Percentiles rank a stretch among this genome's conserved stretches.
These are phyloP conservation scores for Sussaba pulchella DNA, from an alignment of 2,888 invertebrate genomes.

Conservation along the genomic window DNA sequence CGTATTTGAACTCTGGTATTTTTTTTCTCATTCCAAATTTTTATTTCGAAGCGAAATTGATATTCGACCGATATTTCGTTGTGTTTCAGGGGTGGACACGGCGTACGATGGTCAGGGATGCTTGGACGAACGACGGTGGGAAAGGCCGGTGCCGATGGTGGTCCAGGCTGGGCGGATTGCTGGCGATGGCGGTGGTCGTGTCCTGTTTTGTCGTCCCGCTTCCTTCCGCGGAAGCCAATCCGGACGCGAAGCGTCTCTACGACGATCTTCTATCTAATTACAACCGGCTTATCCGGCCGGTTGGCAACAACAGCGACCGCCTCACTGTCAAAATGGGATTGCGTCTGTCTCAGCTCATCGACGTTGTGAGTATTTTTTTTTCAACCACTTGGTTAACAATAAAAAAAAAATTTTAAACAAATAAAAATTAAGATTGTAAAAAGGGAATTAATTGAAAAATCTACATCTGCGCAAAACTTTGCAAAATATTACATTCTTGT, in stretches of 20 bases:
- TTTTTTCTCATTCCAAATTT: too few relatives aligned
- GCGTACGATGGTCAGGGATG: slow-evolving; percentile 92
- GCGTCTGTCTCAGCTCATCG: slow-evolving; percentile 94
- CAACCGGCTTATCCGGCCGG: slow-evolving; percentile 97
- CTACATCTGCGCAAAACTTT: too few relatives aligned
- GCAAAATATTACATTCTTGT: too few relatives aligned
- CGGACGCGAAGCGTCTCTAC: slow-evolving; percentile 97
- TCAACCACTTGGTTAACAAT: too few relatives aligned
- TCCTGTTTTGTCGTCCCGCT: slow-evolving; percentile 82
- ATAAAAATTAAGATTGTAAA: too few relatives aligned
- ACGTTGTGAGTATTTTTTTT: slow-evolving; percentile 91
- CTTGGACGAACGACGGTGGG: slow-evolving; percentile 83
- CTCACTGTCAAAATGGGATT: slow-evolving; percentile 98
- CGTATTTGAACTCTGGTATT: too few relatives aligned
- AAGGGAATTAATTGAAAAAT: too few relatives aligned
- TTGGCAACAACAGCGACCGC: slow-evolving; percentile 97
- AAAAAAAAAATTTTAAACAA: too few relatives aligned
- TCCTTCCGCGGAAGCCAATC: slow-evolving; percentile 91
- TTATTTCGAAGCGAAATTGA: neutral
- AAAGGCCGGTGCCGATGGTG: slow-evolving; percentile 82
- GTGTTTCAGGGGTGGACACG: slow-evolving; percentile 92
- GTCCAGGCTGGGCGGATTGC: slow-evolving; percentile 84
- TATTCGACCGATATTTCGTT: neutral
- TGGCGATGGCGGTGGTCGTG: slow-evolving; percentile 91
- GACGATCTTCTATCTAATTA: slow-evolving; percentile 98